Evolutionary conservation across 1,140 invertebrate species (phyloP).

Genomic region (Streblospio benedicti): DNA sequence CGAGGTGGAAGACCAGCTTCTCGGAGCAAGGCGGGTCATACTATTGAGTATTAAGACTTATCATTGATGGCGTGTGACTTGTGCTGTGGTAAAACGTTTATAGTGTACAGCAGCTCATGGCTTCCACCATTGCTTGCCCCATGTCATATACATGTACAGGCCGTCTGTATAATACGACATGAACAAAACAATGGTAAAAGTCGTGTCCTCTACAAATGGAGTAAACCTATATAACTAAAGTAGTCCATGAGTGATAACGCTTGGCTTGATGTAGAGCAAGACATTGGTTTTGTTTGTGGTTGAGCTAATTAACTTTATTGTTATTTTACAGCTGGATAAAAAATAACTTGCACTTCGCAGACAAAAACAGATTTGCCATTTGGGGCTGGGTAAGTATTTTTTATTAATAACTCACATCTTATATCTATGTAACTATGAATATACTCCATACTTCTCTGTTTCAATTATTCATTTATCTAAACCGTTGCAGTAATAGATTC

Average conservation of each 20-base stretch:
- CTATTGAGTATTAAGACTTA: constrained; percentile 31
- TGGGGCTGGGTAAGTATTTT: constrained; percentile 50
- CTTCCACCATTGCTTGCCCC: not conserved
- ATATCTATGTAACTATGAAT: no score
- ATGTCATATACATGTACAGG: not conserved
- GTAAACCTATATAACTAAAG: not conserved
- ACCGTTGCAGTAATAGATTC: no score
- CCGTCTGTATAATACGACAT: not conserved
- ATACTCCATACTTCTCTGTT: no score
- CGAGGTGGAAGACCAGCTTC: constrained; percentile 80
- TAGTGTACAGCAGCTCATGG: no score
- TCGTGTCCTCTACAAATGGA: not conserved
- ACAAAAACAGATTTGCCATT: constrained; percentile 69
- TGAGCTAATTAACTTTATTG: no score
- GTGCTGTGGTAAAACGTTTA: no score
- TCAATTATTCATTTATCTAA: no score
- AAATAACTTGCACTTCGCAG: constrained; percentile 75
- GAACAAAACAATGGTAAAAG: not conserved
- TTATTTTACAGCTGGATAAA: constrained; percentile 59
- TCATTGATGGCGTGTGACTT: constrained; percentile 26
- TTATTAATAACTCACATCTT: no score
- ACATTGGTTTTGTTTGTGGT: no score
- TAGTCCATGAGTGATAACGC: no score
- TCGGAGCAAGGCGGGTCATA: constrained; percentile 80
- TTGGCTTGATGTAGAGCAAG: no score